phyloP scores from a whole-genome alignment of 2,113 vertebrate species.

The Peromyscus polionotus region DNA sequence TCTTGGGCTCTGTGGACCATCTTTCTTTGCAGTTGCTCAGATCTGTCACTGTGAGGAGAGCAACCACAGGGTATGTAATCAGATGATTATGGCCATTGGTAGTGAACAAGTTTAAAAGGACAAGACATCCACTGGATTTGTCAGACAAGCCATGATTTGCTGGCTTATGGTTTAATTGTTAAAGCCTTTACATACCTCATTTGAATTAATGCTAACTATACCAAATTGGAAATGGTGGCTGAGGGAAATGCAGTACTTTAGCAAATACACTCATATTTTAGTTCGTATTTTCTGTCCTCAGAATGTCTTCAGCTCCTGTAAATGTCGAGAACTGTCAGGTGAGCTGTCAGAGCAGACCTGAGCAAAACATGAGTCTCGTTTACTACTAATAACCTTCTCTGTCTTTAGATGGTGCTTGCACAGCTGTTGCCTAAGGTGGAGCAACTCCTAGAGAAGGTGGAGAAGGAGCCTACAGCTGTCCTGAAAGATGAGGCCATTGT shows the following conservation, averaged over 20 bases:
- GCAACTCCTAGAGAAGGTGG: constrained; percentile 90
- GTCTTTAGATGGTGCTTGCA: constrained; percentile 89
- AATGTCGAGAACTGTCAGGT: background rate
- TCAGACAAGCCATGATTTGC: background rate
- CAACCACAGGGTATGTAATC: background rate
- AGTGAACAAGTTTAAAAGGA: background rate
- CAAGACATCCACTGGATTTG: background rate
- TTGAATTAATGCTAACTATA: constrained; percentile 28
- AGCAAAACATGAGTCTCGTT: background rate
- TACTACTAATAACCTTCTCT: background rate
- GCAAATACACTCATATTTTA: background rate
- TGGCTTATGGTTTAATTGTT: background rate
- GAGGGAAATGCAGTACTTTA: background rate
- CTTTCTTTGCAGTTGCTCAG: background rate
- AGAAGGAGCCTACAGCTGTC: constrained; percentile 84
- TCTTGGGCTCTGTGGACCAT: background rate
- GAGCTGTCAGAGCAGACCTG: background rate
- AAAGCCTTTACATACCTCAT: constrained; percentile 3
- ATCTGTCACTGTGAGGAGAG: background rate
- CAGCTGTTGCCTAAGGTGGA: constrained; percentile 90
- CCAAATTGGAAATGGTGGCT: constrained; percentile 11
- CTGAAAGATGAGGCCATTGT: constrained; percentile 91
- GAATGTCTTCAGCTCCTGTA: background rate
- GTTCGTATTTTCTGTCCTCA: constrained; percentile 55
- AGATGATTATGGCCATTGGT: background rate